phyloP scores from a whole-genome alignment of 2,113 vertebrate species.

The Mormyrus lacerda region DNA sequence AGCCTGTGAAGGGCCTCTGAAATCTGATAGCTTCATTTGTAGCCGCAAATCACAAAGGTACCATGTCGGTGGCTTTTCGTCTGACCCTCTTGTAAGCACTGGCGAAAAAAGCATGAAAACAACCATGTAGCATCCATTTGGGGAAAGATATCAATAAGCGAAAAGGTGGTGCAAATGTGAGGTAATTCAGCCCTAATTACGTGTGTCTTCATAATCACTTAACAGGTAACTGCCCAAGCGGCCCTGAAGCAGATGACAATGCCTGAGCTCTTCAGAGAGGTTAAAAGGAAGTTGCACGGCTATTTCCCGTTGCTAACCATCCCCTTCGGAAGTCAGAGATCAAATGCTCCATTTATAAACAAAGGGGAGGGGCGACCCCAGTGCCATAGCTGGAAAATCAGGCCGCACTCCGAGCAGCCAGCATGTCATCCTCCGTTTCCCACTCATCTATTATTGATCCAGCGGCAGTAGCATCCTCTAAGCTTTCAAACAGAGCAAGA shows the following conservation, averaged over 20 bases:
- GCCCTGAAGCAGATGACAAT: neutral
- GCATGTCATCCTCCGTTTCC: neutral
- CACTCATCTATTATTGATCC: constrained; percentile 8
- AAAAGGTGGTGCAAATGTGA: neutral
- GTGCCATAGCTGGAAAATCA: neutral
- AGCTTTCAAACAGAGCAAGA: constrained; percentile 8
- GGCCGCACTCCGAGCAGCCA: neutral
- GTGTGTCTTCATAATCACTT: neutral
- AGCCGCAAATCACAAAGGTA: neutral
- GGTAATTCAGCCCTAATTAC: neutral
- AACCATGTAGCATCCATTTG: neutral
- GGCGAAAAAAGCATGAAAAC: neutral
- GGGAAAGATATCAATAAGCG: neutral
- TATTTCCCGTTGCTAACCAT: neutral
- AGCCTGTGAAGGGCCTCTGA: neutral
- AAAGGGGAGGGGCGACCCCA: neutral
- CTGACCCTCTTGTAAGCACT: neutral
- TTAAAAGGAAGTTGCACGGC: neutral
- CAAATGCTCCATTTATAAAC: neutral
- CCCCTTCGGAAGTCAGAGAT: neutral
- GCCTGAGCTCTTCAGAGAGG: neutral
- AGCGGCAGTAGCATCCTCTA: neutral
- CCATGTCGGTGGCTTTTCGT: neutral
- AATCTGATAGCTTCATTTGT: neutral
- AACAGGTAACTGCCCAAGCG: neutral